A percentile compares a stretch with the other conserved stretches of the same genome.
Conservation (phyloP, 2,113 vertebrate genomes). For the Oncorhynchus kisutch region DNA sequence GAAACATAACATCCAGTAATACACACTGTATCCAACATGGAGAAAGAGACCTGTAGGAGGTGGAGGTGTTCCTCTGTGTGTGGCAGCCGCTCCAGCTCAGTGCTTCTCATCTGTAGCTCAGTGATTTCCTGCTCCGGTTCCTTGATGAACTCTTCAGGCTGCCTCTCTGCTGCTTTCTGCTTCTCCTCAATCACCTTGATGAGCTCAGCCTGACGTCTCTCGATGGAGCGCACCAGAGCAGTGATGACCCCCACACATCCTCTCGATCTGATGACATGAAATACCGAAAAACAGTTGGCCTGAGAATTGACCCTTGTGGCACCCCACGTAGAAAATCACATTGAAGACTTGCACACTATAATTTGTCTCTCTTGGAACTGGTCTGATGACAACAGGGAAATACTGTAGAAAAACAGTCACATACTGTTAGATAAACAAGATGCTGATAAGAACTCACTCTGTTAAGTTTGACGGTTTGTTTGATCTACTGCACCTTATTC, state of each 20-base stretch:
- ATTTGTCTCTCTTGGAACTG: constrained; percentile 2
- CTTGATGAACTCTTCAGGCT: constrained; percentile 1
- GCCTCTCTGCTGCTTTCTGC: constrained; percentile 11
- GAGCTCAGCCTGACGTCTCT: constrained; percentile 22
- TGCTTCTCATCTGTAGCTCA: constrained; percentile 15
- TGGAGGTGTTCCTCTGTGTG: constrained; percentile 26
- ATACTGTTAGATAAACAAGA: neutral
- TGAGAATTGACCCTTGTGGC: neutral
- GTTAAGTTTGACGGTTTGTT: neutral
- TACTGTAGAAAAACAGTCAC: neutral
- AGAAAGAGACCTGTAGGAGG: constrained; percentile 15
- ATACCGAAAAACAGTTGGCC: neutral
- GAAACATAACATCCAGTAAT: neutral
- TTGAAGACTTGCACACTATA: constrained; percentile 10
- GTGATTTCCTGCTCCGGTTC: constrained; percentile 22
- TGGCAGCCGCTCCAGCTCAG: constrained; percentile 21
- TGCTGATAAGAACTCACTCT: constrained; percentile 1
- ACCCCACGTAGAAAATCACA: neutral
- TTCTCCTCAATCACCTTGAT: constrained; percentile 11
- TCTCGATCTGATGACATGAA: constrained; percentile 10
- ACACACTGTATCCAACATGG: neutral
- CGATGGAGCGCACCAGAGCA: constrained; percentile 9
- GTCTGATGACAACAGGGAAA: neutral
- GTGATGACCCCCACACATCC: constrained; percentile 13
- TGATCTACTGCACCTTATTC: constrained; percentile 22